Conservation (phyloP, 2,888 invertebrate genomes). For the Cheilosia vernalis region DNA sequence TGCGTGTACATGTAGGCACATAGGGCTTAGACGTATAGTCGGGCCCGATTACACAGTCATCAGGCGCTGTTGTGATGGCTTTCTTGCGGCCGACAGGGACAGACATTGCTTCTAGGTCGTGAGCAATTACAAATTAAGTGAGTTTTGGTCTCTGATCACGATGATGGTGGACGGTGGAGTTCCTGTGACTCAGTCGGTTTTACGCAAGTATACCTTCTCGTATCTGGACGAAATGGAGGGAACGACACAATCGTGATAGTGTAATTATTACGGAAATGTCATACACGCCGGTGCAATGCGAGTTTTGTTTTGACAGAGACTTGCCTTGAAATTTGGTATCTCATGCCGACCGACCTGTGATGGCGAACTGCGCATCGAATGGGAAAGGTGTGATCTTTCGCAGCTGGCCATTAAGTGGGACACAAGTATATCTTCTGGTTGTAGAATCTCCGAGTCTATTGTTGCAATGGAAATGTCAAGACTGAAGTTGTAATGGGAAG, state of each 20-base stretch:
- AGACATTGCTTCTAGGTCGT: constrained; percentile 32
- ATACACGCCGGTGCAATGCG: constrained; percentile 22
- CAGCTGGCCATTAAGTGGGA: constrained; percentile 49
- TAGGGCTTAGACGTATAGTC: constrained; percentile 21
- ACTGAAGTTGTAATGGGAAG: constrained; percentile 1
- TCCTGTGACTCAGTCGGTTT: constrained; percentile 22
- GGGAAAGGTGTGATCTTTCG: constrained; percentile 67
- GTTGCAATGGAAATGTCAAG: constrained; percentile 22
- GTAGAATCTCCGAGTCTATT: neutral
- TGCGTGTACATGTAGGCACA: constrained; percentile 16
- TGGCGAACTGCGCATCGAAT: constrained; percentile 1
- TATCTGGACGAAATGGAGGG: constrained; percentile 24
- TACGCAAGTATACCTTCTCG: constrained; percentile 2
- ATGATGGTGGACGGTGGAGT: too few relatives aligned
- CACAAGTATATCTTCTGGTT: constrained; percentile 1
- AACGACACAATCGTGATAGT: constrained; percentile 51
- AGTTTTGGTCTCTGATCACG: neutral
- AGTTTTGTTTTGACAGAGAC: constrained; percentile 4
- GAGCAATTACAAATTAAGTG: constrained; percentile 34
- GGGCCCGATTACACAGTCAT: constrained; percentile 16
- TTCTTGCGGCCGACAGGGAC: constrained; percentile 20
- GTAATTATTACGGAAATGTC: constrained; percentile 68
- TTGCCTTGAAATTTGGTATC: constrained; percentile 41
- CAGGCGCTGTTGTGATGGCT: constrained; percentile 8
- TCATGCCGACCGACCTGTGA: neutral